Base-by-base conservation (phyloP, 2,113 vertebrate genomes). In the Python bivittatus region DNA sequence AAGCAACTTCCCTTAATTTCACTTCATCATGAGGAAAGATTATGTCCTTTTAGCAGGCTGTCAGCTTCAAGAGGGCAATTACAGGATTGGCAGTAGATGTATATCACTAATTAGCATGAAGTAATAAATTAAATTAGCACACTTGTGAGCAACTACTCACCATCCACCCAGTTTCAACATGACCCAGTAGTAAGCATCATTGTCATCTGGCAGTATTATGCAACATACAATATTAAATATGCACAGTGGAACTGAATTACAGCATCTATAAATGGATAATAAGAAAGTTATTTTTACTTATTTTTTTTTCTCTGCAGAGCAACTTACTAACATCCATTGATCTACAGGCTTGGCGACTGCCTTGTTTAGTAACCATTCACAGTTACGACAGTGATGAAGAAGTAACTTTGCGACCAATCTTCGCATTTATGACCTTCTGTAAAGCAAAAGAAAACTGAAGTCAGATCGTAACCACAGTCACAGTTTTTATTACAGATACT, bases 41-140 rank as follows among this genome's bases (percentile, higher is more conserved):
- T 85, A 85, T 58, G 27, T 5, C 29, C 42, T 85, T n/a, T 48
- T 54, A 56, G 7, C 52, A 29, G 23, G 44, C 84, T 64, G 58
- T 9, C 48, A 83, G 44, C 42, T 58, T 17, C 44, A 58, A 33
- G 29, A 88, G 38, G 52, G 38, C 87, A 48, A 92, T 88, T 54
- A 92, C 79, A 88, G 33, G n/a, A 29, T 44, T 57, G 53, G 64
- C 3, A 25, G 17, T 64, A 83, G 10, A 38, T 33, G 4, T 9
- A 88, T 88, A 79, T 44, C 48, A 17, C 48, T 44, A 58, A 92
- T 88, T 83, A 83, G 25, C 61, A 87, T n/a, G 38, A 38, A 56
- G 52, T 48, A 29, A 86, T 88, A 88, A 88, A 88, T 88, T 83
- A 58, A 92, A 83, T 61, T 87, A 87, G 38, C 25, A 88, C 25